Percentiles rank a stretch among this genome's conserved stretches.
Conservation (phyloP, 2,113 vertebrate genomes). For the Cranoglanis bouderius region DNA sequence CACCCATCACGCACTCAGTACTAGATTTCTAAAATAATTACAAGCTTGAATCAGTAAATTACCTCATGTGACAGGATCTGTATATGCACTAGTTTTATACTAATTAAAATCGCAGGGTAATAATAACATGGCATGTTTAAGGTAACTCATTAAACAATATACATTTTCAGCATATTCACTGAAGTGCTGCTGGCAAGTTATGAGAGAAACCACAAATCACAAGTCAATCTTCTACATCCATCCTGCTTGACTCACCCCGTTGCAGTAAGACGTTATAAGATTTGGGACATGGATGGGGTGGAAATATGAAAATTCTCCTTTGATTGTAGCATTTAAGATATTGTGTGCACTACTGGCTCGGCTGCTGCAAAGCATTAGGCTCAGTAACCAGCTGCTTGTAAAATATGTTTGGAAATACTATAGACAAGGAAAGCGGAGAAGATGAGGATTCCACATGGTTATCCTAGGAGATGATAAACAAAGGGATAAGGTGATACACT, state of each 20-base stretch:
- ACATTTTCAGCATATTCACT: not conserved
- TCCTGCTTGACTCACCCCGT: constrained; percentile 69
- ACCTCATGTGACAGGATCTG: not conserved
- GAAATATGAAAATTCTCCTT: constrained; percentile 94
- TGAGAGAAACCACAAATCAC: not conserved
- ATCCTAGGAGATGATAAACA: constrained; percentile 86
- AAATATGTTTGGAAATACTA: constrained; percentile 92
- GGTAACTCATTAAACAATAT: not conserved
- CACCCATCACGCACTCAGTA: constrained; percentile 1
- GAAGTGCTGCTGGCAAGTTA: not conserved
- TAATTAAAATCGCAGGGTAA: not conserved
- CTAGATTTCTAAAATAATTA: constrained; percentile 26
- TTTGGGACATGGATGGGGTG: constrained; percentile 49
- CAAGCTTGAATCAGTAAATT: not conserved
- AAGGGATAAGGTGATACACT: constrained; percentile 82
- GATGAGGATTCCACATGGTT: constrained; percentile 97
- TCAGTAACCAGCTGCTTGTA: constrained; percentile 87
- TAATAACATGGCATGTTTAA: not conserved
- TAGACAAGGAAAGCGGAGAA: constrained; percentile 83
- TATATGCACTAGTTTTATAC: not conserved
- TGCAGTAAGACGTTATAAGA: constrained; percentile 74
- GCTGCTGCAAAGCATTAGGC: constrained; percentile 93
- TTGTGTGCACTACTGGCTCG: constrained; percentile 92
- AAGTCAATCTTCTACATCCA: constrained; percentile 24
- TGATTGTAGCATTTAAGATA: constrained; percentile 99